Percentiles rank a stretch among this genome's conserved stretches.
Conservation (phyloP, 1,140 invertebrate genomes). For the Asobara japonica region DNA sequence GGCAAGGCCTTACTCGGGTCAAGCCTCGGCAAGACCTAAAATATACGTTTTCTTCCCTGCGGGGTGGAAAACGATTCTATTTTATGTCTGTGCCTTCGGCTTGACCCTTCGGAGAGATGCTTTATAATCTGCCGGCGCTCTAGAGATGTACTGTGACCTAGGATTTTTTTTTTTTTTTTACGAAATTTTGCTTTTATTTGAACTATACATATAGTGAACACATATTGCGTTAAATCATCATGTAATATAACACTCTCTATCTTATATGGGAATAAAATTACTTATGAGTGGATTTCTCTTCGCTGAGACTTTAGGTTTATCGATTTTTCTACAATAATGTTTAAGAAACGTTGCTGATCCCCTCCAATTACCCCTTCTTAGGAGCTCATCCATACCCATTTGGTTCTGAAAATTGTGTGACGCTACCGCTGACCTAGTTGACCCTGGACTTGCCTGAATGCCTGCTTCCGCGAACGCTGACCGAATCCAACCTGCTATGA, state of each 20-base stretch:
- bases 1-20: too few relatives aligned
- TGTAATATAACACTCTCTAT: too few relatives aligned
- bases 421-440: constrained; percentile 38
- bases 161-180: background rate
- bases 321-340: constrained; percentile 38
- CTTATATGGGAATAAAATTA: background rate
- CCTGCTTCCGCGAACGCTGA: constrained; percentile 37
- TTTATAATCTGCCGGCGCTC: constrained; percentile 12
- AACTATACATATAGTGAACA: too few relatives aligned
- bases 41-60: background rate
- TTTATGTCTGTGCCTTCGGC: constrained; percentile 19
- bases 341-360: constrained; percentile 38
- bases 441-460: constrained; percentile 45
- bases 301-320: background rate
- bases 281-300: background rate
- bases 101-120: constrained; percentile 21
- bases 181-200: too few relatives aligned
- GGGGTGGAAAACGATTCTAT: constrained; percentile 21
- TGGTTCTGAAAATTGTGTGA: constrained; percentile 36
- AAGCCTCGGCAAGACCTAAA: too few relatives aligned
- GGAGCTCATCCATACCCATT: constrained; percentile 34
- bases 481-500: constrained; percentile 52
- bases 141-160: constrained; percentile 12
- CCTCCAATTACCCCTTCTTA: constrained; percentile 39
- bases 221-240: background rate